These are phyloP conservation scores for Automeris io DNA, from an alignment of 2,888 invertebrate genomes.

Conservation along the genomic window DNA sequence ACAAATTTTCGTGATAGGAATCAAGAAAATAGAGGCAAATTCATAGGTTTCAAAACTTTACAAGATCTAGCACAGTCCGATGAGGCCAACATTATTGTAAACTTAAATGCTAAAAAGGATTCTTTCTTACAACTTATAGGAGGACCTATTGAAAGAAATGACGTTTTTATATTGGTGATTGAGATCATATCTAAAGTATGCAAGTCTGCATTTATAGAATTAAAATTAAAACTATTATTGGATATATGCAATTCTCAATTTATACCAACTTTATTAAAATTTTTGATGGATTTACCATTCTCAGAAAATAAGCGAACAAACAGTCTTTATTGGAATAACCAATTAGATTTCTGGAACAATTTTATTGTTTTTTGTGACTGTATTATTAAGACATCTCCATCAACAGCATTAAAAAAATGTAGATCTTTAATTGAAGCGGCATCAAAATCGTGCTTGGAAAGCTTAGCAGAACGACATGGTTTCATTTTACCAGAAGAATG, in stretches of 20 bases:
- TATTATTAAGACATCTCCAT: conserved; percentile 47
- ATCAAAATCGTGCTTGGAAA: conserved; percentile 39
- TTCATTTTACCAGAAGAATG: conserved; percentile 35
- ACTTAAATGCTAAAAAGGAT: conserved; percentile 38
- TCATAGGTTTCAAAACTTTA: conserved; percentile 36
- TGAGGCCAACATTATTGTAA: conserved; percentile 40
- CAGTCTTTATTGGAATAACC: conserved; percentile 47
- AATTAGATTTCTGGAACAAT: conserved; percentile 50
- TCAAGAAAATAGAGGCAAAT: conserved; percentile 4
- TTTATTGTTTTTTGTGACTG: conserved; percentile 44
- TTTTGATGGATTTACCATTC: conserved; percentile 51
- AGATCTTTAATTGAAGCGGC: conserved; percentile 44
- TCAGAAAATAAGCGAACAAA: conserved; percentile 18
- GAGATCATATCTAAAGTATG: conserved; percentile 52
- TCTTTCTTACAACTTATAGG: conserved; percentile 45
- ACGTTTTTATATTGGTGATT: conserved; percentile 51
- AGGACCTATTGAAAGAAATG: conserved; percentile 34
- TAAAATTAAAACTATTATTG: conserved; percentile 43
- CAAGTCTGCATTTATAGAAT: conserved; percentile 42
- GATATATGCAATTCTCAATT: conserved; percentile 52
- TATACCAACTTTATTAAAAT: conserved; percentile 36
- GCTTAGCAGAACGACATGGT: conserved; percentile 31
- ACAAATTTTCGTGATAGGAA: background rate
- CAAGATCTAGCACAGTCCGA: conserved; percentile 43
- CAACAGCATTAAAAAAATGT: conserved; percentile 43